Evolutionary conservation across 2,888 invertebrate genomes (phyloP).

Genomic region (Amphipyra berbera): DNA sequence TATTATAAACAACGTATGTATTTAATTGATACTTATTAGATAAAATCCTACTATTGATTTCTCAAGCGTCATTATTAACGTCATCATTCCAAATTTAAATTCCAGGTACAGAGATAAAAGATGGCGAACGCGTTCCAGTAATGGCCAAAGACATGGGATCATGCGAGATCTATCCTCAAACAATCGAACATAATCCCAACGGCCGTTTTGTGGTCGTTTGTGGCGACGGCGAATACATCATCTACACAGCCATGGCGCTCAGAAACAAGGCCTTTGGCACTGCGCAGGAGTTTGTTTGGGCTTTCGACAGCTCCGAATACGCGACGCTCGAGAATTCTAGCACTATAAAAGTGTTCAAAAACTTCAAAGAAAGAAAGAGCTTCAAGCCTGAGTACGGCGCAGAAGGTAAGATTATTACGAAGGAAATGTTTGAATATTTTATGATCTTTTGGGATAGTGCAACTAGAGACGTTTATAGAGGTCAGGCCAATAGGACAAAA

Average conservation of each 20-base stretch:
- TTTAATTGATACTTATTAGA: too few relatives aligned
- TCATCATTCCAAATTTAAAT: constrained; percentile 1
- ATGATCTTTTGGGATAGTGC: too few relatives aligned
- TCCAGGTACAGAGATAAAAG: constrained; percentile 92
- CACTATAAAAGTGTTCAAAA: constrained; percentile 98
- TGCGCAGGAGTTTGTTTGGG: constrained; percentile 99
- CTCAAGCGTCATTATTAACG: too few relatives aligned
- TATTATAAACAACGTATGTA: too few relatives aligned
- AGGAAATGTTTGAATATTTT: too few relatives aligned
- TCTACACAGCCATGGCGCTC: constrained; percentile 99
- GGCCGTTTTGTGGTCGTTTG: constrained; percentile 98
- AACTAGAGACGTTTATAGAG: too few relatives aligned
- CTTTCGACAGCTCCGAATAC: constrained; percentile 98
- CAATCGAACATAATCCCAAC: constrained; percentile 99
- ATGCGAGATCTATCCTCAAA: constrained; percentile 99
- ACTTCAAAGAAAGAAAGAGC: constrained; percentile 98
- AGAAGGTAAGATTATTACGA: constrained; percentile 91
- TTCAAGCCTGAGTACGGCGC: constrained; percentile 99
- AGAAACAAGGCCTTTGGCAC: constrained; percentile 99
- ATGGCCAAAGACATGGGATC: constrained; percentile 99
- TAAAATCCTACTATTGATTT: too few relatives aligned
- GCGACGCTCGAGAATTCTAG: constrained; percentile 97
- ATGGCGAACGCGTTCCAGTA: constrained; percentile 97
- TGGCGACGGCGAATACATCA: constrained; percentile 99
- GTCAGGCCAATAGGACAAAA: too few relatives aligned